Base-by-base conservation (phyloP, 2,797 vertebrate genomes). In the Chelon auratus region DNA sequence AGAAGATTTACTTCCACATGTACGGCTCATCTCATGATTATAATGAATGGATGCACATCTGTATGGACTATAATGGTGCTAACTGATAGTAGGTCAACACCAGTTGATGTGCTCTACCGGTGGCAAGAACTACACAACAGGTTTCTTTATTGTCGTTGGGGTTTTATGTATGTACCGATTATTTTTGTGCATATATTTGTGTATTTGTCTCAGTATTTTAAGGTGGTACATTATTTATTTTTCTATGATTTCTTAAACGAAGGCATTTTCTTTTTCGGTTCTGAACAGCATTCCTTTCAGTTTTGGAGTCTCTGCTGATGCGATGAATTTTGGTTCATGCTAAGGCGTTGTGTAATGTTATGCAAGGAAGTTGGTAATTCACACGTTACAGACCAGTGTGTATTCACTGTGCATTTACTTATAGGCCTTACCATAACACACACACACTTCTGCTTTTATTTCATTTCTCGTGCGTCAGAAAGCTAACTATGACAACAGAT, bases 211-310 rank as follows among this genome's bases (percentile, higher is more conserved):
- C 88, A 80, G 78, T 91, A 90, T 92, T 91, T 90, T 80, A 86
- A 85, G 30, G 72, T 90, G 89, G 81, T 89, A 90, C 88, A 77
- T 90, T 91, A 91, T 94, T 93, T 93, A 93, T 93, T 94, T 94
- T 92, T 93, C 65, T 91, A 91, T 88, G 8, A 80, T 89, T 93
- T 92, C 82, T 90, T 88, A 92, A 90, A 81, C 82, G 83, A 90
- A 90, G 87, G 90, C 92, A 89, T 93, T 43, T 42, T 42, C 12
- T 15, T 14, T 91, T 90, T 89, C 80, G 85, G 88, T 91, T 91
- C 78, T 77, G 42, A 87, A 81, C 81, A 89, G 90, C 93, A 95
- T 95, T 95, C 95, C 93, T 93, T 87, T 87, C 80, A 54, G 78
- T 82, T 84, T 78, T 75, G 62, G 70, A 33, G 30, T 8, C 6